A percentile compares a stretch with the other conserved stretches of the same genome.
Conservation (phyloP, 2,888 invertebrate species). For the Agrotis exclamationis region DNA sequence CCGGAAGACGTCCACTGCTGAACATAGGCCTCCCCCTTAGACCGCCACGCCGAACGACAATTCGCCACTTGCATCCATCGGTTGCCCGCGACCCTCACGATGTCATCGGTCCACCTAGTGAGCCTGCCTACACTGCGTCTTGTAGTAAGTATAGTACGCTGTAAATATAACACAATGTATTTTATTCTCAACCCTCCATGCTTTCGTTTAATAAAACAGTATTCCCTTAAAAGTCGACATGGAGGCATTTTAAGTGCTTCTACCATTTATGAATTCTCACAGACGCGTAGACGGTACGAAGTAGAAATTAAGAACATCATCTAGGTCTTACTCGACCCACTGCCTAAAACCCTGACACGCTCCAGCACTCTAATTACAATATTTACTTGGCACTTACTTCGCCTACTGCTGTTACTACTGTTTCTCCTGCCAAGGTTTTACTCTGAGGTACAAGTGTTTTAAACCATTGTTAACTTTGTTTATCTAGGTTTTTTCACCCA, state of each 20-base stretch:
- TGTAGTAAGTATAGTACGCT: too few relatives aligned
- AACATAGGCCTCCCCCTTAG: too few relatives aligned
- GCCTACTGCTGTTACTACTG: neutral
- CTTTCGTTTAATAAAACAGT: neutral
- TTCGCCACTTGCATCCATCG: too few relatives aligned
- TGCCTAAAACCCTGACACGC: neutral
- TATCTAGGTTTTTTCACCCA: too few relatives aligned
- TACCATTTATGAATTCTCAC: neutral
- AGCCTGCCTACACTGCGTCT: too few relatives aligned
- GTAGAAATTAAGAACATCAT: neutral
- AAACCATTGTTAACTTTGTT: too few relatives aligned
- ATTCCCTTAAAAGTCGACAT: neutral
- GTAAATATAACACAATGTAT: too few relatives aligned
- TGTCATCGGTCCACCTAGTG: too few relatives aligned
- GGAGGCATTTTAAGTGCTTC: neutral
- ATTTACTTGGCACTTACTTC: conserved; percentile 57
- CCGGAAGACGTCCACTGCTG: too few relatives aligned
- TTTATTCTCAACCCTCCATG: too few relatives aligned
- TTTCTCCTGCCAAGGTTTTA: neutral
- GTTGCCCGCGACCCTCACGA: too few relatives aligned
- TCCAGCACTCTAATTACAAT: conserved; percentile 52
- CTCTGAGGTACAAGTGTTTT: neutral
- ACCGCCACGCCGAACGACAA: too few relatives aligned
- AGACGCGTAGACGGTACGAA: neutral
- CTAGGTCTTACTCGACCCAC: conserved; percentile 10